Evolutionary conservation across 2,888 invertebrate genomes (phyloP).

Genomic region (Drosophila hamatofila): DNA sequence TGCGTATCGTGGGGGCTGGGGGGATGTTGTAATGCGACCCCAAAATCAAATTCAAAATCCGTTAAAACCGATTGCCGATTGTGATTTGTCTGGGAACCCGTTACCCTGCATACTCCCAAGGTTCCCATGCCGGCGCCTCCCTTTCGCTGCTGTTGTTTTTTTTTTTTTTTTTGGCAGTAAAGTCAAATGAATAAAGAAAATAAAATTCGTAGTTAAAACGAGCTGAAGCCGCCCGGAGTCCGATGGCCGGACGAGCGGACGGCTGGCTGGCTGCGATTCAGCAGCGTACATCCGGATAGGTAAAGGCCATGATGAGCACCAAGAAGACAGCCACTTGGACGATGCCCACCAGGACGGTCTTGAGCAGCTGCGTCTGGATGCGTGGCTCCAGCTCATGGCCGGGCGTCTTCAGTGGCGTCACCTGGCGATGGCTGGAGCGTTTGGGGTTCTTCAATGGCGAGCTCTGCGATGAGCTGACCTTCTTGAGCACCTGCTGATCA

Average conservation of each 20-base stretch:
- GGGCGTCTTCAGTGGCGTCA: constrained; percentile 30
- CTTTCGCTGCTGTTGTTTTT: too few relatives aligned
- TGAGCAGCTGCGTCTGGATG: constrained; percentile 53
- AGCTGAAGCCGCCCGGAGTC: not conserved
- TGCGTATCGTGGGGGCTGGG: not conserved
- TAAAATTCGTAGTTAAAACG: not conserved
- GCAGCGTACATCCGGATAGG: constrained; percentile 79
- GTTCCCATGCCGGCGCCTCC: not conserved
- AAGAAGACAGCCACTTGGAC: constrained; percentile 77
- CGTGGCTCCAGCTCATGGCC: constrained; percentile 17
- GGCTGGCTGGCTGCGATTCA: constrained; percentile 14
- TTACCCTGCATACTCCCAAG: not conserved
- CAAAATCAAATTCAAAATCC: constrained; percentile 1
- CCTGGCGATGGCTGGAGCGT: constrained; percentile 11
- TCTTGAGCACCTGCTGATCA: not conserved
- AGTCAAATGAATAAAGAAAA: constrained; percentile 2
- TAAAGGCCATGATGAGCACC: constrained; percentile 78
- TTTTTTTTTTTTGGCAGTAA: not conserved
- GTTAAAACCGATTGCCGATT: not conserved
- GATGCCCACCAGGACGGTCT: constrained; percentile 71
- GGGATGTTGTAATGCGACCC: not conserved
- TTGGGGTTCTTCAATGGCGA: not conserved
- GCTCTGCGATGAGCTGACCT: not conserved
- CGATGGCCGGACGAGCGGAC: too few relatives aligned
- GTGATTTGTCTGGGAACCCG: too few relatives aligned